phyloP scores from a whole-genome alignment of 2,113 vertebrate genomes.

The Megaceryle torquata region DNA sequence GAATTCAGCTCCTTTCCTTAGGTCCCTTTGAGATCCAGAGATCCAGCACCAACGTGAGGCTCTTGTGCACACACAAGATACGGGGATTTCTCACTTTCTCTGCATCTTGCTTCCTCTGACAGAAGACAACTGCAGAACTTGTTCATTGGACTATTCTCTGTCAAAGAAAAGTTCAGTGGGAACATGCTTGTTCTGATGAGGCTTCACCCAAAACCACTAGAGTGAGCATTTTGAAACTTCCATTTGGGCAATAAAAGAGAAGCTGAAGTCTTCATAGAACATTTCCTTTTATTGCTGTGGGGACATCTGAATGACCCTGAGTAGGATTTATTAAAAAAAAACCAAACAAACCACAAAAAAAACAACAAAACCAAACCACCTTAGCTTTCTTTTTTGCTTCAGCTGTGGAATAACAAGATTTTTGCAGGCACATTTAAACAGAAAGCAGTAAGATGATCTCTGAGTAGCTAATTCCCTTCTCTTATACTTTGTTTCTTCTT shows the following conservation, averaged over 20 bases:
- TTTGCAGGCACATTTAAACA: neutral
- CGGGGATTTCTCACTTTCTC: neutral
- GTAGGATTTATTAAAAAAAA: neutral
- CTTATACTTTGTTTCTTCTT: neutral
- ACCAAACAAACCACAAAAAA: no score
- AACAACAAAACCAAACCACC: neutral
- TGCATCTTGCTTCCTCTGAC: neutral
- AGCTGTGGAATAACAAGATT: neutral
- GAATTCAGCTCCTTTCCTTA: neutral
- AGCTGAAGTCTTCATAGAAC: neutral
- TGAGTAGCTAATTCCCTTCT: neutral
- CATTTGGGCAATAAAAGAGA: neutral
- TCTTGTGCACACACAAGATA: neutral
- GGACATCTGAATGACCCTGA: neutral
- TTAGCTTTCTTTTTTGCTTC: neutral
- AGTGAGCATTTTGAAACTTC: neutral
- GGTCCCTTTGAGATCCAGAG: neutral
- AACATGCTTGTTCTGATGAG: neutral
- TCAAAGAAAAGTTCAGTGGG: neutral
- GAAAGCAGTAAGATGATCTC: neutral
- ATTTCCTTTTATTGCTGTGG: neutral
- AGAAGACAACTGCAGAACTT: neutral
- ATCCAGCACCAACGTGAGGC: fast-evolving
- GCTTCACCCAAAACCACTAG: neutral
- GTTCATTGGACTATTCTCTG: neutral